Evolutionary conservation across 1,140 invertebrate species (phyloP).

Genomic region (Battus philenor): DNA sequence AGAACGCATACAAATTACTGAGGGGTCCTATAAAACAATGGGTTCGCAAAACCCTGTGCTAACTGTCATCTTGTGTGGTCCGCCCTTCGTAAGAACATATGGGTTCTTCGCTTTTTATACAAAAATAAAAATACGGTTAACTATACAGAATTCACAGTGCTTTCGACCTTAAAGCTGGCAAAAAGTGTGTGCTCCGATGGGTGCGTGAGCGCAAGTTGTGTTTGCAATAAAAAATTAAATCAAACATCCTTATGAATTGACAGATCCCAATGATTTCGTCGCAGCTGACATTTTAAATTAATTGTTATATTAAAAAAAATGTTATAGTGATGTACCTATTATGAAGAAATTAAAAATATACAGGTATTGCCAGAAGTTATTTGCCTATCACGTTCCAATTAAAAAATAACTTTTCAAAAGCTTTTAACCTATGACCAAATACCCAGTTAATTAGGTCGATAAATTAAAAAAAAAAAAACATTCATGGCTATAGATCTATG

Average conservation of each 20-base stretch:
- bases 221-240: conserved; percentile 32
- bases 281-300: conserved; percentile 42
- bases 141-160: conserved; percentile 13
- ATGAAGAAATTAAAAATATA: too few species aligned
- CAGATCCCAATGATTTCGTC: conserved; percentile 41
- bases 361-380: too few species aligned
- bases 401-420: background rate
- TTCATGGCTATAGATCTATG: too few species aligned
- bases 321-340: conserved; percentile 8
- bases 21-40: conserved; percentile 9
- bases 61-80: conserved; percentile 40
- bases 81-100: conserved; percentile 28
- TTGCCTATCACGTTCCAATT: background rate
- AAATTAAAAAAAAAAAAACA: too few species aligned
- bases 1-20: too few species aligned
- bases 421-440: background rate
- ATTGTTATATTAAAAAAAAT: conserved; percentile 36
- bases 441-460: too few species aligned
- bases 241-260: conserved; percentile 40
- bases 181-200: conserved; percentile 1
- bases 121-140: conserved; percentile 21
- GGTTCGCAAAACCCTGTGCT: conserved; percentile 18
- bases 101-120: conserved; percentile 40
- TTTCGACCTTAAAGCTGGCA: conserved; percentile 22
- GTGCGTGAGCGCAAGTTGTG: conserved; percentile 1